Conservation (phyloP, 2,888 invertebrate genomes). For the Zootermopsis nevadensis region DNA sequence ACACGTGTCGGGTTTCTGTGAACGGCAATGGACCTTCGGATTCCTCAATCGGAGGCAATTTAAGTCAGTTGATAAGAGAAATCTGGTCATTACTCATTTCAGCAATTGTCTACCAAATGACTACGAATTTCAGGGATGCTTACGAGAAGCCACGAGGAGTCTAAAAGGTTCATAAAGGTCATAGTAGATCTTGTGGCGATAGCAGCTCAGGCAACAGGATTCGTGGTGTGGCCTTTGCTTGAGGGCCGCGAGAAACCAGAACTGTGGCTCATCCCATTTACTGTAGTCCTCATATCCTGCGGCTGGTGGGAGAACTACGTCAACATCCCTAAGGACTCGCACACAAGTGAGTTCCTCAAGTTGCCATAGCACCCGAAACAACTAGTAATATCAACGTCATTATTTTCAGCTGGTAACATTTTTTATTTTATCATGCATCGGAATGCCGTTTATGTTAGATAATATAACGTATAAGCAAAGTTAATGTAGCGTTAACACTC, state of each 20-base stretch:
- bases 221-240: conserved; percentile 76
- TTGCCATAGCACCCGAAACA: neutral
- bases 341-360: conserved; percentile 51
- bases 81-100: too few relatives aligned
- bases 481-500: too few relatives aligned
- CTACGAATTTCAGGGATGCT: conserved; percentile 51
- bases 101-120: neutral
- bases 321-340: conserved; percentile 59
- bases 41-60: too few relatives aligned
- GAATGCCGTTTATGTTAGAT: too few relatives aligned
- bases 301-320: conserved; percentile 91
- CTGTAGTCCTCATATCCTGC: conserved; percentile 75
- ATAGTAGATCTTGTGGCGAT: conserved; percentile 71
- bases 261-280: conserved; percentile 72
- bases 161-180: conserved; percentile 62
- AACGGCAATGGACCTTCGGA: too few relatives aligned
- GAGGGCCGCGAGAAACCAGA: conserved; percentile 61
- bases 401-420: too few relatives aligned
- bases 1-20: too few relatives aligned
- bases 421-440: too few relatives aligned
- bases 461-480: too few relatives aligned
- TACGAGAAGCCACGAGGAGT: conserved; percentile 62
- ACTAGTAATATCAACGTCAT: neutral
- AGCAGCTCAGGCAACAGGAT: conserved; percentile 73
- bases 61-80: too few relatives aligned